Percentiles rank a stretch among this genome's conserved stretches.
Conservation (phyloP, 2,113 vertebrate genomes). For the Tachycineta bicolor region DNA sequence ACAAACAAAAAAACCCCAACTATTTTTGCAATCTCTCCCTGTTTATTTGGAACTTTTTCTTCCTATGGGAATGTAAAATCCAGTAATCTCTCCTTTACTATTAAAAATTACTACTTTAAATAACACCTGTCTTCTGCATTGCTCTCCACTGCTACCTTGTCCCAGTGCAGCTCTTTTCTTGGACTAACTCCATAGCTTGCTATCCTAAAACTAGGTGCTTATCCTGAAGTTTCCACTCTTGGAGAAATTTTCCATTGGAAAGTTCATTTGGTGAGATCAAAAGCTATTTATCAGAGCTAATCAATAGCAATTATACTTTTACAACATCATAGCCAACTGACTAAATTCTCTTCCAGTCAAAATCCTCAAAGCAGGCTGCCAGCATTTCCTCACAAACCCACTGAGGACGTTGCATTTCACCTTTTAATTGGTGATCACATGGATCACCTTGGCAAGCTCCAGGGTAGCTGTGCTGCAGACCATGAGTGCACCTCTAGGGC, state of each 20-base stretch:
- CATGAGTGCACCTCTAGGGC: not conserved
- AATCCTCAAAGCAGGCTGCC: not conserved
- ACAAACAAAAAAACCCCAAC: not conserved
- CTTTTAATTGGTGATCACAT: not conserved
- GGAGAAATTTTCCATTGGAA: constrained; percentile 15
- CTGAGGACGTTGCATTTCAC: not conserved
- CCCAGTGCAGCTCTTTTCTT: not conserved
- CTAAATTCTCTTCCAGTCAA: not conserved
- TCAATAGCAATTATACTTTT: not conserved
- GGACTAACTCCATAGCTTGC: not conserved
- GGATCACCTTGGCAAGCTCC: not conserved
- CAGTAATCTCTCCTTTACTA: not conserved
- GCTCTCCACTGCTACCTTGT: not conserved
- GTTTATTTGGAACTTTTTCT: not conserved
- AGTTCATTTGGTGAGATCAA: not conserved
- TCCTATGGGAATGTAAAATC: not conserved
- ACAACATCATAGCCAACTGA: not conserved
- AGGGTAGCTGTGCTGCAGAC: not conserved
- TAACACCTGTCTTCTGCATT: not conserved
- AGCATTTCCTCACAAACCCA: not conserved
- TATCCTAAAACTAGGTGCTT: not conserved
- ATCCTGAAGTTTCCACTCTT: not conserved
- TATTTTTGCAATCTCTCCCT: not conserved
- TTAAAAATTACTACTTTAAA: not conserved
- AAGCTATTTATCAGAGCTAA: not conserved